These are phyloP conservation scores for Pseudopipra pipra DNA, from an alignment of 2,113 vertebrate species.

Conservation along the genomic window DNA sequence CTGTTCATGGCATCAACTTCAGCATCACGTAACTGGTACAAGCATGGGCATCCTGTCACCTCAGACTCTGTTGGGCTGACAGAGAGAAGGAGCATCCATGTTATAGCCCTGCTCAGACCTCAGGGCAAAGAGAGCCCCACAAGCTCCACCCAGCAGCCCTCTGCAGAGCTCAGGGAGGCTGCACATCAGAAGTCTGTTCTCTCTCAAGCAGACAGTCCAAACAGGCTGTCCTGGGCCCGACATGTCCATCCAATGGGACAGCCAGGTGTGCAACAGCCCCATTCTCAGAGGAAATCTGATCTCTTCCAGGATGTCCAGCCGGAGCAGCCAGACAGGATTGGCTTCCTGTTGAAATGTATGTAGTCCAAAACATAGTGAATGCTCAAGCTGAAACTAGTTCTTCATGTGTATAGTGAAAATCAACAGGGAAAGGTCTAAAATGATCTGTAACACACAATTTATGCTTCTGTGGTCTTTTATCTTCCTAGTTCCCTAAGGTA, in stretches of 20 bases:
- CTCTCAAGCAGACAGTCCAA: neutral
- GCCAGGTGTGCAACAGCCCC: accelerated
- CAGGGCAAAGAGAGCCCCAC: neutral
- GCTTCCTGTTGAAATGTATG: neutral
- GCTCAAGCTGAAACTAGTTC: conserved; percentile 39
- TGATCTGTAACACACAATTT: conserved; percentile 6
- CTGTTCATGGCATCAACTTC: neutral
- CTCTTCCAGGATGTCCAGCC: neutral
- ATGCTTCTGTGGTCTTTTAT: conserved; percentile 20
- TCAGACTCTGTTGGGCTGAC: no score
- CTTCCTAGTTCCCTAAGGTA: conserved; percentile 33
- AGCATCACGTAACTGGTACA: neutral
- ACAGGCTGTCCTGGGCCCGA: neutral
- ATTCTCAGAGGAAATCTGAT: neutral
- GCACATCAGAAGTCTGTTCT: neutral
- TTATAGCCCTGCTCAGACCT: neutral
- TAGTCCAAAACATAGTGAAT: neutral
- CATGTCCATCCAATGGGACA: neutral
- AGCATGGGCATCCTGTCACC: neutral
- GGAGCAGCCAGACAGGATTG: neutral
- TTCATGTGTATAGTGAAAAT: conserved; percentile 25
- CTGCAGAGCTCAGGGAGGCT: neutral
- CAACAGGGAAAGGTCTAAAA: neutral
- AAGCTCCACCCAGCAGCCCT: no score
- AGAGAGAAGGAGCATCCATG: neutral